Evolutionary conservation across 1,140 invertebrate genomes (phyloP).

Genomic region (Drosophila setifemur): DNA sequence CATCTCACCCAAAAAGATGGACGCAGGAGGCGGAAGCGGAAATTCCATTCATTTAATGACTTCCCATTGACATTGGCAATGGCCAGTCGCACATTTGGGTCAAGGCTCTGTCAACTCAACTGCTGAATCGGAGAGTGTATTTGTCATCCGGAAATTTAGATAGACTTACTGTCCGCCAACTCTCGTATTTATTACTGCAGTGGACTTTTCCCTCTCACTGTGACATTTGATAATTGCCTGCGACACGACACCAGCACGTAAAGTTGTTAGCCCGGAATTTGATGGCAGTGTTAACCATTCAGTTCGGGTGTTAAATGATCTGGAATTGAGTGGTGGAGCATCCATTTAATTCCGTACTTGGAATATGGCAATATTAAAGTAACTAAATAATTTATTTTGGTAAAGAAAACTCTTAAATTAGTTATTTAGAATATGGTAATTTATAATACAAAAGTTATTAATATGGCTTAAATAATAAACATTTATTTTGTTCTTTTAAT

Average conservation of each 20-base stretch:
- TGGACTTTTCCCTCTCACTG: conserved; percentile 32
- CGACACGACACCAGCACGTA: conserved; percentile 31
- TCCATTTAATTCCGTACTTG: neutral
- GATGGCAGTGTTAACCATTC: conserved; percentile 9
- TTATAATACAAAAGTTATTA: too few relatives aligned
- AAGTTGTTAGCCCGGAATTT: conserved; percentile 8
- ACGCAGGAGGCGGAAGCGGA: conserved; percentile 46
- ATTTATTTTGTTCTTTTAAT: too few relatives aligned
- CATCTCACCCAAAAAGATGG: neutral
- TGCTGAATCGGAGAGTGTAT: conserved; percentile 10
- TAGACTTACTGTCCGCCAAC: conserved; percentile 14
- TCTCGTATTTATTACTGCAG: conserved; percentile 36
- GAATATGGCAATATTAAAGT: too few relatives aligned
- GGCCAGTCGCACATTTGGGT: conserved; percentile 19
- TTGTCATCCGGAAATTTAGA: conserved; percentile 19
- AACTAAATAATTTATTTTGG: neutral
- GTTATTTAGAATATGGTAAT: too few relatives aligned
- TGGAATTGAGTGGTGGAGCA: neutral
- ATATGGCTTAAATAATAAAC: too few relatives aligned
- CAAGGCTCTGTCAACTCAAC: conserved; percentile 9
- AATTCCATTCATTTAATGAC: conserved; percentile 63
- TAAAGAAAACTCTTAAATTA: too few relatives aligned
- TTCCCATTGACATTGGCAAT: conserved; percentile 37
- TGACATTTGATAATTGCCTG: conserved; percentile 45
- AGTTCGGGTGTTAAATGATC: conserved; percentile 1